Evolutionary conservation across 2,888 invertebrate genomes (phyloP), one percentile per base, ranked within the genome.

Genomic region (Nomada hirtipes): DNA sequence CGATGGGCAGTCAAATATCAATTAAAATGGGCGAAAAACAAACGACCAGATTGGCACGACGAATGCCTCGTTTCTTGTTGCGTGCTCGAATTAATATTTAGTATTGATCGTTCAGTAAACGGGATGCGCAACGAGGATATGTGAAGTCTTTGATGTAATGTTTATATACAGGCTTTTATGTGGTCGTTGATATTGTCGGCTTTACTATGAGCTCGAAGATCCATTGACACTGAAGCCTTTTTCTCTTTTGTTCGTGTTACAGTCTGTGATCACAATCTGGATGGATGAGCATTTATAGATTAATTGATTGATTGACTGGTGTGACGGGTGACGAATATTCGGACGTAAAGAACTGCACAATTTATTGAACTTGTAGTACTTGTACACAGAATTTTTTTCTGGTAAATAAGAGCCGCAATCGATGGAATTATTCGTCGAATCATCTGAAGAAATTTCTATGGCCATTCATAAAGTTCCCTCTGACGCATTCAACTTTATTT

Each of bases 201-300:
- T 26, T 50, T 13, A 15, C 15, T 18, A 4, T 13, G 47, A 11
- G 36, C 7, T 10, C 18, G 52, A 50, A 15, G 42, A 68, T 18
- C 7, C 55, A 68, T 20, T 36, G 29, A 29, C 42, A 9, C 1
- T 23, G 15, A 57, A 44, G 52, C 59, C 20, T 7, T 7, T 18
- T n/a, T 55, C 60, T 71, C 44, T 74, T 53, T 55, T 44, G 47
- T 18, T 64, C 36, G 42, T 20, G 63, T 26, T 36, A n/a, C 11
- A 15, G 29, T 23, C 61, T 78, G 77, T 75, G 77, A 75, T 77
- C 76, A 47, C 36, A 23, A 13, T 47, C 20, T 20, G 77, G 61
- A 67, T 26, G 67, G 64, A 61, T 61, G 44, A 67, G 44, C 63
- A 36, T 20, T 13, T 65, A 50, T 67, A 29, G 76, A 67, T 75